A percentile compares a stretch with the other conserved stretches of the same genome.
phyloP scores from a whole-genome alignment of 64 coral and sea anemone species.

The Dendronephthya gigantea region DNA sequence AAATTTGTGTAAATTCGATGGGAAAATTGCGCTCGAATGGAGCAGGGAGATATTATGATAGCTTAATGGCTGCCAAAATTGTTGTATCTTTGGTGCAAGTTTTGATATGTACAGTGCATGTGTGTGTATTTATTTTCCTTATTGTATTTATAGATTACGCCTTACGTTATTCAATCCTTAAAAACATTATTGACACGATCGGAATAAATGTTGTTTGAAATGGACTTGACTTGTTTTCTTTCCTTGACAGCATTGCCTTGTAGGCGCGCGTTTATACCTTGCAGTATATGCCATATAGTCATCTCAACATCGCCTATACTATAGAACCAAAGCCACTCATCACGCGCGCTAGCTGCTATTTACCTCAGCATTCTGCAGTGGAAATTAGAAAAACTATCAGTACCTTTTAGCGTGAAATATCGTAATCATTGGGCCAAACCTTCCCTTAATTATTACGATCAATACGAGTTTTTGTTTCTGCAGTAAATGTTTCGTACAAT shows the following conservation, averaged over 20 bases:
- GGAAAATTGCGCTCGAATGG: background rate
- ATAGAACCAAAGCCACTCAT: too few species aligned
- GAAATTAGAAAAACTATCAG: background rate
- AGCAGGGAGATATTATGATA: background rate
- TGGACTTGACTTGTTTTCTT: constrained; percentile 10
- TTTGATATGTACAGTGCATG: constrained; percentile 16
- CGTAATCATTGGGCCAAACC: background rate
- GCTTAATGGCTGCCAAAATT: background rate
- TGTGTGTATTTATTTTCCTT: constrained; percentile 21
- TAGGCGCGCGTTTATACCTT: background rate
- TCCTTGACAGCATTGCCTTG: background rate
- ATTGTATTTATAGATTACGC: constrained; percentile 23
- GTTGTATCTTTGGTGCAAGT: background rate
- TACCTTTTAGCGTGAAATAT: background rate
- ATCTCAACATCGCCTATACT: too few species aligned
- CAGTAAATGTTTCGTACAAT: background rate
- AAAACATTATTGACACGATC: constrained; percentile 17
- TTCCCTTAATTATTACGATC: constrained; percentile 8
- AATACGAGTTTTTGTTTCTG: background rate
- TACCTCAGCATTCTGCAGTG: background rate
- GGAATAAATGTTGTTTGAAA: constrained; percentile 25
- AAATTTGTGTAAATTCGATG: background rate
- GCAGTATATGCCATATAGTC: background rate
- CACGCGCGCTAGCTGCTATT: background rate
- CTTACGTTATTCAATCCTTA: constrained; percentile 7